Conservation (phyloP, 2,113 vertebrate genomes). For the Gallinago jamesoni region DNA sequence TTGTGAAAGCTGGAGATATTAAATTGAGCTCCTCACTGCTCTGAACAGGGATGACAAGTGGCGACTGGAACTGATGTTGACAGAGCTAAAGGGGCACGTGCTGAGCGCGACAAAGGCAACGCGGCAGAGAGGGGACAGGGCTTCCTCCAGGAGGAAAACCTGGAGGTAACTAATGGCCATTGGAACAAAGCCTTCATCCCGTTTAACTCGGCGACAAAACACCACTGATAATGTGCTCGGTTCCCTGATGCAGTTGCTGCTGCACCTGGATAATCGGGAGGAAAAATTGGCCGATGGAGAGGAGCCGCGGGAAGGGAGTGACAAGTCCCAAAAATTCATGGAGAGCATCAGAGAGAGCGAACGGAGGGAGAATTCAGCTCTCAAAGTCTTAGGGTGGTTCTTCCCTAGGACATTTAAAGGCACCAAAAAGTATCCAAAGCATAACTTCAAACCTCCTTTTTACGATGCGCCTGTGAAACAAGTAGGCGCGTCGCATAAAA, state of each 20-base stretch:
- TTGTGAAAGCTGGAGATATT: constrained; percentile 1
- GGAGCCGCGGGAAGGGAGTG: background rate
- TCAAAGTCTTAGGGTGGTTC: background rate
- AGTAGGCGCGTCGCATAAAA: too few species aligned
- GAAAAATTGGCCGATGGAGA: background rate
- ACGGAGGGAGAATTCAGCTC: background rate
- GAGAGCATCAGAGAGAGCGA: background rate
- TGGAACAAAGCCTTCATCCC: background rate
- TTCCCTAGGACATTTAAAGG: background rate
- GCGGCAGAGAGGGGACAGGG: background rate
- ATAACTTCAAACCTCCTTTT: background rate
- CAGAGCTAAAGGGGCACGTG: background rate
- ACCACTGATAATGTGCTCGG: background rate
- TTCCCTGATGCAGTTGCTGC: background rate
- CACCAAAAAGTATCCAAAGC: background rate
- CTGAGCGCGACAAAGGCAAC: background rate
- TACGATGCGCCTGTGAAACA: background rate
- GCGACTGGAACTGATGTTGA: background rate
- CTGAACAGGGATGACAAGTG: constrained; percentile 7
- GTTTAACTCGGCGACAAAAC: background rate
- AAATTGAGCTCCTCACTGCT: background rate
- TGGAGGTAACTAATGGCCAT: background rate
- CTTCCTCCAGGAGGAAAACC: background rate
- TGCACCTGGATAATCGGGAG: background rate
- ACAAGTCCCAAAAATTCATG: fast-evolving